These are phyloP conservation scores for Siniperca scherzeri DNA, from an alignment of 2,797 vertebrate genomes.

Conservation along the genomic window DNA sequence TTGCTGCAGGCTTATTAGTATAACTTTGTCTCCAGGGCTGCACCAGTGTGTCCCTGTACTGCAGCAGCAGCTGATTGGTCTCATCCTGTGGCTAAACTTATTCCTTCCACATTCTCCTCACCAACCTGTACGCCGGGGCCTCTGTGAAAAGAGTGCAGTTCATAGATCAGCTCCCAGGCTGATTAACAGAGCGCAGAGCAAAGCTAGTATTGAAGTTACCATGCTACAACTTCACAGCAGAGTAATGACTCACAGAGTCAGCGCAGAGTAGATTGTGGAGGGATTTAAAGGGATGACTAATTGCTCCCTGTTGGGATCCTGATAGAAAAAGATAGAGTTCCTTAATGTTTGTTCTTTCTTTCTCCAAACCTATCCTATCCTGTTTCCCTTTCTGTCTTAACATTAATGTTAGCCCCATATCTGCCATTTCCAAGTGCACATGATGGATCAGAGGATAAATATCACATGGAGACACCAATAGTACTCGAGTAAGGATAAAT, in stretches of 20 bases:
- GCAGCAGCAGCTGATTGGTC: slow-evolving; percentile 36
- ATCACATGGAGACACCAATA: background rate
- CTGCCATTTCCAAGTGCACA: slow-evolving; percentile 14
- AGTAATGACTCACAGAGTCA: slow-evolving; percentile 57
- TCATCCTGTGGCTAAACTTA: slow-evolving; percentile 34
- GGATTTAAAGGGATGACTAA: slow-evolving; percentile 62
- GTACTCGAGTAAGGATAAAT: background rate
- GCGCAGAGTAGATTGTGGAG: slow-evolving; percentile 28
- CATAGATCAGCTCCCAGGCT: slow-evolving; percentile 73
- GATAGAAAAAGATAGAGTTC: slow-evolving; percentile 44
- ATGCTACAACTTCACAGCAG: slow-evolving; percentile 48
- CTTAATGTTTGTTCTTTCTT: slow-evolving; percentile 38
- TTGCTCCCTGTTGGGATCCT: slow-evolving; percentile 56
- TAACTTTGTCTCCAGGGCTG: slow-evolving; percentile 33
- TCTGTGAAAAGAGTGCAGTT: slow-evolving; percentile 38
- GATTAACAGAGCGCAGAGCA: slow-evolving; percentile 72
- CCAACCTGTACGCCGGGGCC: background rate
- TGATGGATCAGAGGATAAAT: slow-evolving; percentile 24
- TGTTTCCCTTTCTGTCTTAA: slow-evolving; percentile 28
- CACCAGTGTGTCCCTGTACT: background rate
- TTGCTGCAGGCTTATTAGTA: slow-evolving; percentile 23
- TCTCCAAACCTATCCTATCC: slow-evolving; percentile 10
- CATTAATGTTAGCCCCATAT: slow-evolving; percentile 18
- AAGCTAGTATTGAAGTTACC: slow-evolving; percentile 35
- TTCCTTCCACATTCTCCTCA: slow-evolving; percentile 29